Base-by-base conservation (phyloP, 2,888 invertebrate genomes). In the Seira sanloemensis region DNA sequence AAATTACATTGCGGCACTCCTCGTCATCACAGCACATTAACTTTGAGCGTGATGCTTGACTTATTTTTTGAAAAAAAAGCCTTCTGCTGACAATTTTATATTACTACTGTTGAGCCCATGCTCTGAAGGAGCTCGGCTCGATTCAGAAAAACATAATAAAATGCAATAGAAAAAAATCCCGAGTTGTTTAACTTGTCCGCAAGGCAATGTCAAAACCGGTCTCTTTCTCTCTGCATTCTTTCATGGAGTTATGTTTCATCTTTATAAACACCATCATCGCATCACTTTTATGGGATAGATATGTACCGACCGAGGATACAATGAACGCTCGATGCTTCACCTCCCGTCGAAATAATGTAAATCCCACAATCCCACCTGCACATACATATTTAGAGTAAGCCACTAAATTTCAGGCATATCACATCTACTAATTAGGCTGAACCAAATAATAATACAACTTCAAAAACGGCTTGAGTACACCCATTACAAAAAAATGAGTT, bases 151-250 rank as follows among this genome's bases (percentile, higher is more conserved):
- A 37, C 69, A n/a, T 18, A 69, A 25, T 72, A 24, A 62, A 74
- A 74, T 23, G 74, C 16, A 74, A 74, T 74, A 26, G 26, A 21
- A 54, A 67, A 68, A 50, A 24, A 5, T 54, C 50, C 50, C 27
- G 58, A 69, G 58, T 69, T 78, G 69, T 78, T 78, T 69, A 78
- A 78, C 78, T 78, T 78, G 78, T 78, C 78, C 78, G 78, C 78
- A 69, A 78, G 78, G 78, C 78, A 68, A 68, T 78, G 78, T 75
- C 75, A 65, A 66, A 78, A 78, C 78, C 78, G 78, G 78, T 78
- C 78, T 78, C 67, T n/a, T 50, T 26, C 26, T 26, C 26, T 58
- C 27, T n/a, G 69, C 78, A 69, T 69, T 78, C 69, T 25, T 77
- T 67, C 68, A 69, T 27, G 58, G 37, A 23, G 21, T 24, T 72